These are phyloP conservation scores for Lucilia cuprina DNA, from an alignment of 1,140 invertebrate species.

Conservation along the genomic window DNA sequence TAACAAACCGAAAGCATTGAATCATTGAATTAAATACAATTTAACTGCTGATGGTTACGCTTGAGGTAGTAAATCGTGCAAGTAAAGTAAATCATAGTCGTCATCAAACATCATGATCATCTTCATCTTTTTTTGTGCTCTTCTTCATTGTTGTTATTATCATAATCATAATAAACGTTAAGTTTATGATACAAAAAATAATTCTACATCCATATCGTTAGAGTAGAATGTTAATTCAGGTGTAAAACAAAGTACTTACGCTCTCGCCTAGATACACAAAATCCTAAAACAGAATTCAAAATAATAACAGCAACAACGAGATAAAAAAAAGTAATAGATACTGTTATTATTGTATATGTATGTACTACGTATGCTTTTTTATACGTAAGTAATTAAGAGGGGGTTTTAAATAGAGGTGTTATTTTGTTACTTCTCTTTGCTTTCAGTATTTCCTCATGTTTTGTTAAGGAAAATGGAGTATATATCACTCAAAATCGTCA, in stretches of 20 bases:
- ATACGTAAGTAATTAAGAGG: no score
- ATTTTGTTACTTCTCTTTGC: no score
- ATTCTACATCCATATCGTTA: neutral
- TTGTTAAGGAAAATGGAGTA: no score
- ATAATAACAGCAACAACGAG: neutral
- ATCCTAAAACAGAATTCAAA: neutral
- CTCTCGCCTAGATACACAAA: neutral
- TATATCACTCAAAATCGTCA: no score
- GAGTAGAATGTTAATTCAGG: neutral
- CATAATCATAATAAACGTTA: neutral
- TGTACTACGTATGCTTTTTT: neutral
- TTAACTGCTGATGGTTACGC: constrained; percentile 16
- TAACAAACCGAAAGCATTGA: neutral
- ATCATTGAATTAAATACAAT: constrained; percentile 20
- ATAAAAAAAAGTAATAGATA: neutral
- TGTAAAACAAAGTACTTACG: constrained; percentile 19
- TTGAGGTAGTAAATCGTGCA: constrained; percentile 19
- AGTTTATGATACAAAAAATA: neutral
- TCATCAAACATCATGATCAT: neutral
- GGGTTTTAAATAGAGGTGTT: no score
- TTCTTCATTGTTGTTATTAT: neutral
- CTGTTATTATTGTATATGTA: neutral
- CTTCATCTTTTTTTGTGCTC: neutral
- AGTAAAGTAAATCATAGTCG: neutral
- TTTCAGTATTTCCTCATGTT: no score